A percentile compares a stretch with the other conserved stretches of the same genome.
Evolutionary conservation across 2,888 invertebrate genomes (phyloP).

Genomic region (Caenorhabditis drosophilae): DNA sequence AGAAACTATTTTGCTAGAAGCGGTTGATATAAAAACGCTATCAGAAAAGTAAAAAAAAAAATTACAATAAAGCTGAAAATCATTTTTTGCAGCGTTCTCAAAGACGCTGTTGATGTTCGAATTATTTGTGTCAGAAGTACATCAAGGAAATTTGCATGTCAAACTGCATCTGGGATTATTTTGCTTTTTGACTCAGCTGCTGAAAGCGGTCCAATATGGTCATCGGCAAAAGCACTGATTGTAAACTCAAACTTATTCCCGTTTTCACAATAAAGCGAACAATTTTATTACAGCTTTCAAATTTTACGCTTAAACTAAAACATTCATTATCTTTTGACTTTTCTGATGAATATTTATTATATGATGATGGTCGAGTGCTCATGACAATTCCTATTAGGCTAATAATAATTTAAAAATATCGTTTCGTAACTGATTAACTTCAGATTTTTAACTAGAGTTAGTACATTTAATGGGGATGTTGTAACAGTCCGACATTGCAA

Average conservation of each 20-base stretch:
- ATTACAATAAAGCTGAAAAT: not conserved
- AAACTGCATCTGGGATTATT: constrained; percentile 23
- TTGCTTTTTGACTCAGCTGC: constrained; percentile 19
- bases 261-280: not conserved
- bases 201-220: constrained; percentile 25
- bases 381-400: constrained; percentile 9
- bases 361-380: constrained; percentile 21
- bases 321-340: constrained; percentile 33
- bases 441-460: constrained; percentile 20
- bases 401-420: constrained; percentile 1
- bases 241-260: constrained; percentile 9
- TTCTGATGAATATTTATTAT: constrained; percentile 31
- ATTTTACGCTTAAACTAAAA: constrained; percentile 13
- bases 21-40: constrained; percentile 46
- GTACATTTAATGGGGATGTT: constrained; percentile 20
- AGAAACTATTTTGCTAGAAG: constrained; percentile 57
- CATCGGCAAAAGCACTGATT: constrained; percentile 17
- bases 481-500: constrained; percentile 28
- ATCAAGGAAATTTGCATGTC: constrained; percentile 23
- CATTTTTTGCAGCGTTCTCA: constrained; percentile 13
- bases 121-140: constrained; percentile 26
- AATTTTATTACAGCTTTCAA: constrained; percentile 22
- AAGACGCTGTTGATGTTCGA: constrained; percentile 13
- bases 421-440: not conserved
- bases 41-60: constrained; percentile 37